phyloP scores from a whole-genome alignment of 2,888 invertebrate species.

The Hoplodrina blanda region DNA sequence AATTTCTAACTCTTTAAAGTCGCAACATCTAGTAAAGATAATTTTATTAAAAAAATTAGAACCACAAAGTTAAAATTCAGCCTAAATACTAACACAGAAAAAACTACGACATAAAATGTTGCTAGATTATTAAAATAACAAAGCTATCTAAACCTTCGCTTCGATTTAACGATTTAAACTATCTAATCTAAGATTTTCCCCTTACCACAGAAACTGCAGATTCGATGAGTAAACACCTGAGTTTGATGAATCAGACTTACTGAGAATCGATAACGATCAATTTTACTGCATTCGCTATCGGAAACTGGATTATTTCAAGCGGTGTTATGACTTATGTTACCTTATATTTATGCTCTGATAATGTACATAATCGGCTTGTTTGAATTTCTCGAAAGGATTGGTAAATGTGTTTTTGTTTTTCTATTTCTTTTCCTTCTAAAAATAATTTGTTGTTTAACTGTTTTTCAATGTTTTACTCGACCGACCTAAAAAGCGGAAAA shows the following conservation, averaged over 20 bases:
- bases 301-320: constrained; percentile 57
- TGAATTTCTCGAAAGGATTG: constrained; percentile 15
- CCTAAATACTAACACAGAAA: not conserved
- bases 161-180: constrained; percentile 10
- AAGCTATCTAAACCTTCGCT: not conserved
- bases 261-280: constrained; percentile 72
- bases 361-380: constrained; percentile 10
- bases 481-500: no score
- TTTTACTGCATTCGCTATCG: constrained; percentile 67
- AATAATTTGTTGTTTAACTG: no score
- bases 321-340: constrained; percentile 54
- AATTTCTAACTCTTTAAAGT: no score
- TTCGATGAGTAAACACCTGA: constrained; percentile 61
- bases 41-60: no score
- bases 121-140: not conserved
- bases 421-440: not conserved
- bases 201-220: constrained; percentile 48
- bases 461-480: no score
- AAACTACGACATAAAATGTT: not conserved
- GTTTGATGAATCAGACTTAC: constrained; percentile 64
- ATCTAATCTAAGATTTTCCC: constrained; percentile 35
- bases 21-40: no score
- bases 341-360: constrained; percentile 43
- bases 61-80: not conserved
- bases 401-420: not conserved